Evolutionary conservation across 2,113 vertebrate genomes (phyloP).

Genomic region (Myrmecobius fasciatus): DNA sequence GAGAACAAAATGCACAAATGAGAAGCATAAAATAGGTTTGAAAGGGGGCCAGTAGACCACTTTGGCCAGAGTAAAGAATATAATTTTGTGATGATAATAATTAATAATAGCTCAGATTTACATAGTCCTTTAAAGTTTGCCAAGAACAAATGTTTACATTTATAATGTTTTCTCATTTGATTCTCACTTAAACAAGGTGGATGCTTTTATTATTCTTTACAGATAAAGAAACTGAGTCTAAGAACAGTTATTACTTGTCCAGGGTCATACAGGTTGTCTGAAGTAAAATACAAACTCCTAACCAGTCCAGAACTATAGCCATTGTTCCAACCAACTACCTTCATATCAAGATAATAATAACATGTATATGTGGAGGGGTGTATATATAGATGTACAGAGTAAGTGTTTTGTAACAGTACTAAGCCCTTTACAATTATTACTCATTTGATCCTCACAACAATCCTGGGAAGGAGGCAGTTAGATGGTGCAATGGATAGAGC

Average conservation of each 20-base stretch:
- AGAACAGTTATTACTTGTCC: neutral
- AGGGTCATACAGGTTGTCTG: neutral
- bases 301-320: neutral
- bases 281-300: neutral
- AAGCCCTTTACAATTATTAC: neutral
- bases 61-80: neutral
- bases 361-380: neutral
- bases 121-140: neutral
- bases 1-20: neutral
- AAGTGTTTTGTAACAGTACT: no score
- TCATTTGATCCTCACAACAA: neutral
- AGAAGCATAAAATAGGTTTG: neutral
- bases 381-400: no score
- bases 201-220: neutral
- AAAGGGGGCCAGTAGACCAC: neutral
- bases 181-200: neutral
- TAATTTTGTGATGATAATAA: neutral
- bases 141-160: neutral
- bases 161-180: neutral
- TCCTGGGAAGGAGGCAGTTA: no score
- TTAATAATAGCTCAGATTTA: neutral
- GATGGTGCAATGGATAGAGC: no score
- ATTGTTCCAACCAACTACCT: neutral
- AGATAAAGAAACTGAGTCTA: neutral
- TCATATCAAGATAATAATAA: neutral